A percentile compares a stretch with the other conserved stretches of the same genome.
phyloP scores from a whole-genome alignment of 2,888 invertebrate species.

The Sphaerophoria taeniata region DNA sequence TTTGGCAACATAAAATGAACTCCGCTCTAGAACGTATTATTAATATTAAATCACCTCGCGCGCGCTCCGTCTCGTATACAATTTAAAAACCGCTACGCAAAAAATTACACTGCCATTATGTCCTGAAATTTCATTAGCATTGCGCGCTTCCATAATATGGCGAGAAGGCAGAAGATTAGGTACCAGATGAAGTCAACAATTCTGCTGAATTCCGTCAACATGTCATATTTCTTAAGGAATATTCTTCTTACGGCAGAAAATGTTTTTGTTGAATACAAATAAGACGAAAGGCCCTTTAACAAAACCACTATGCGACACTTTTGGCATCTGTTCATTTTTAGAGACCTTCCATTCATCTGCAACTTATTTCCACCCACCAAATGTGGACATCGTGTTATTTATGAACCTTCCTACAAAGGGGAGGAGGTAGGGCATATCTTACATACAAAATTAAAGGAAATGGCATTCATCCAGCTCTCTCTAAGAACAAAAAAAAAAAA shows the following conservation, averaged over 20 bases:
- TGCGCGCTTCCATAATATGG: not conserved
- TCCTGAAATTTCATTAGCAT: conserved; percentile 56
- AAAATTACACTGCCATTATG: conserved; percentile 52
- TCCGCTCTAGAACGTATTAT: conserved; percentile 36
- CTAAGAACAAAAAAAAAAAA: conserved; percentile 3
- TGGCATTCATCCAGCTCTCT: not conserved
- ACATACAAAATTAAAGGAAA: conserved; percentile 4
- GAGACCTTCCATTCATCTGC: conserved; percentile 17
- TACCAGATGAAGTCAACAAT: conserved; percentile 47
- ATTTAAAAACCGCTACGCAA: conserved; percentile 24
- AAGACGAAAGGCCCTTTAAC: conserved; percentile 16
- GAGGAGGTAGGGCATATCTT: no score
- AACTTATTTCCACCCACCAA: conserved; percentile 7
- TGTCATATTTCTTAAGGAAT: conserved; percentile 64
- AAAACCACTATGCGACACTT: conserved; percentile 64
- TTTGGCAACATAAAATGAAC: conserved; percentile 3
- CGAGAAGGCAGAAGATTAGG: no score
- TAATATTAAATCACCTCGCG: conserved; percentile 54
- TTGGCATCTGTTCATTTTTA: conserved; percentile 72
- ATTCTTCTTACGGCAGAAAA: conserved; percentile 3
- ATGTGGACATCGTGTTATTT: conserved; percentile 32
- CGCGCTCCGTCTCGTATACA: not conserved
- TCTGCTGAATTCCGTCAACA: no score
- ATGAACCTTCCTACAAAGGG: not conserved
- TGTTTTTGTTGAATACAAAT: not conserved